Evolutionary conservation across 2,113 vertebrate genomes (phyloP).

Genomic region (Neofelis nebulosa): DNA sequence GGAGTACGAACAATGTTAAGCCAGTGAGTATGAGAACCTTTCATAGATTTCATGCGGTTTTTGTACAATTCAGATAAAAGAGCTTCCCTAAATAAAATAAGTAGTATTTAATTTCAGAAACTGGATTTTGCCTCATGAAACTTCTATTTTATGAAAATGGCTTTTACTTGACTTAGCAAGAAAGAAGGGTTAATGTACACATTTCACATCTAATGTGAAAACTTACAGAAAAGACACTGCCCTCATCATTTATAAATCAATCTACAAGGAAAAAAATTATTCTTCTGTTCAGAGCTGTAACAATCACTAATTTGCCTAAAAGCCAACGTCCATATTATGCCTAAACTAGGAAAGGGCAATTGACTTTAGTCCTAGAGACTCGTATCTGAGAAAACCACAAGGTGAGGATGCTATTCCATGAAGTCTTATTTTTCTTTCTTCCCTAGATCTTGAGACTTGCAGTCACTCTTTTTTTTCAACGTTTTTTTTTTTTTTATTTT

Average conservation of each 20-base stretch:
- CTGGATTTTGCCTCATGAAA: conserved; percentile 26
- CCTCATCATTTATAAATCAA: background rate
- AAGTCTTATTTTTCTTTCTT: background rate
- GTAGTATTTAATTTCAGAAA: conserved; percentile 21
- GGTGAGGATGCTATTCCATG: background rate
- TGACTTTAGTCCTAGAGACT: background rate
- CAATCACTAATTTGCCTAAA: background rate
- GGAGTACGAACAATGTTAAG: background rate
- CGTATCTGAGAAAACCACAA: background rate
- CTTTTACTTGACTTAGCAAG: conserved; percentile 28
- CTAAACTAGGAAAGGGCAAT: background rate
- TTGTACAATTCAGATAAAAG: background rate
- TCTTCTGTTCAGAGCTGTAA: background rate
- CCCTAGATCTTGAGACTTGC: background rate
- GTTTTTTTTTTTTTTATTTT: too few relatives aligned
- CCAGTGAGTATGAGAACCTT: background rate
- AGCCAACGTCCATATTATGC: background rate
- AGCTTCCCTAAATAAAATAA: conserved; percentile 54
- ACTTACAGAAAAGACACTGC: background rate
- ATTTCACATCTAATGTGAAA: background rate
- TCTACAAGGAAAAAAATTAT: conserved; percentile 5
- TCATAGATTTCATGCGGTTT: background rate
- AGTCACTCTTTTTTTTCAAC: too few relatives aligned
- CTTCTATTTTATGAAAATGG: conserved; percentile 2
- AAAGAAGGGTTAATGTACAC: background rate